A percentile compares a stretch with the other conserved stretches of the same genome.
Conservation (phyloP, 2,888 invertebrate species). For the Drosophila algonquin region DNA sequence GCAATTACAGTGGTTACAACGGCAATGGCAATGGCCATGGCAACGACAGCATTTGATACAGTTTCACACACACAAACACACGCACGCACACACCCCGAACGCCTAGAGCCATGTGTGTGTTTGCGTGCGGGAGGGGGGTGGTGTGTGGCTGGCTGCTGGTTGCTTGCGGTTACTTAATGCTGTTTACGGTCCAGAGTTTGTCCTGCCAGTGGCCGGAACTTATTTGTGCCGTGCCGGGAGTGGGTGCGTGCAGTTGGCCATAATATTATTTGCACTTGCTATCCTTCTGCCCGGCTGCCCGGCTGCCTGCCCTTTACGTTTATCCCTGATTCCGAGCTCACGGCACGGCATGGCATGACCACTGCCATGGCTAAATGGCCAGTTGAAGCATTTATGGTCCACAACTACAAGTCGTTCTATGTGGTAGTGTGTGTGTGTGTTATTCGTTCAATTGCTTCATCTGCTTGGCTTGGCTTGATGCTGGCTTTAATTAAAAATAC, state of each 20-base stretch:
- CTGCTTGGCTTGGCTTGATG: conserved; percentile 19
- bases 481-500: conserved; percentile 44
- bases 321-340: conserved; percentile 13
- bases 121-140: conserved; percentile 48
- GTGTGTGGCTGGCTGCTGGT: not conserved
- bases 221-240: conserved; percentile 19
- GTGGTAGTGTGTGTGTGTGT: not conserved
- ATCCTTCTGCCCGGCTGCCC: conserved; percentile 36
- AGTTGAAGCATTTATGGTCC: conserved; percentile 59
- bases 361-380: conserved; percentile 63
- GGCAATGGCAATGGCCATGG: conserved; percentile 51
- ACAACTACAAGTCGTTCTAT: conserved; percentile 43
- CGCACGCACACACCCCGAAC: not conserved
- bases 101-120: not conserved
- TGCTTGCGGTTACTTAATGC: conserved; percentile 71
- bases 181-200: conserved; percentile 66
- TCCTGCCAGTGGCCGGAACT: conserved; percentile 41
- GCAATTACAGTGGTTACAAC: conserved; percentile 72
- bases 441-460: conserved; percentile 43
- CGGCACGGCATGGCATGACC: conserved; percentile 50
- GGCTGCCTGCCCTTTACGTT: conserved; percentile 17
- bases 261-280: conserved; percentile 78
- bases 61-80: conserved; percentile 45
- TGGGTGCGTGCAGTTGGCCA: conserved; percentile 68
- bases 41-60: conserved; percentile 69